Conservation (phyloP, 2,113 vertebrate genomes). For the Poeciliopsis turrubarensis region DNA sequence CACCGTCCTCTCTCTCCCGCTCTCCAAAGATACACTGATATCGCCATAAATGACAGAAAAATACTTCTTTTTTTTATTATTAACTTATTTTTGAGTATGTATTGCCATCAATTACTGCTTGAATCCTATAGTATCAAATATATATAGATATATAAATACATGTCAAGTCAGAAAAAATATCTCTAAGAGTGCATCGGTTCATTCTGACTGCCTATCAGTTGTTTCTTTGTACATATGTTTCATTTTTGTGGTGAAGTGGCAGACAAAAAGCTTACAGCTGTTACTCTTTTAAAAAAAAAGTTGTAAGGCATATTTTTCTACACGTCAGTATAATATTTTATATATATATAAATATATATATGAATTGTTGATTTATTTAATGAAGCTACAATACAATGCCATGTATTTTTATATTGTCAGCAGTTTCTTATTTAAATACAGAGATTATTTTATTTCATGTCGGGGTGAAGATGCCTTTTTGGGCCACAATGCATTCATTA, state of each 20-base stretch:
- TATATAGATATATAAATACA: background rate
- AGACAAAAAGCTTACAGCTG: slow-evolving; percentile 78
- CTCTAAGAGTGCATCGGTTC: slow-evolving; percentile 41
- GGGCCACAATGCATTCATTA: slow-evolving; percentile 59
- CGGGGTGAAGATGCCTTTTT: slow-evolving; percentile 60
- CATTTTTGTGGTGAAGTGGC: slow-evolving; percentile 75
- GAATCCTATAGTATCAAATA: slow-evolving; percentile 66
- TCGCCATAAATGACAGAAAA: slow-evolving; percentile 63
- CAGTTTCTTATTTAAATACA: slow-evolving; percentile 81
- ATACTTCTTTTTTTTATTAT: slow-evolving; percentile 65
- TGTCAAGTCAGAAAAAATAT: slow-evolving; percentile 62
- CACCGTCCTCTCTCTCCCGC: slow-evolving; percentile 75
- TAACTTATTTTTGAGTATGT: slow-evolving; percentile 79
- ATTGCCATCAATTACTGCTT: slow-evolving; percentile 72
- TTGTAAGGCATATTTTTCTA: slow-evolving; percentile 85
- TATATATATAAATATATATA: slow-evolving; percentile 70
- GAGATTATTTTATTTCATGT: slow-evolving; percentile 78
- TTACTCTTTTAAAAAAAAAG: slow-evolving; percentile 80
- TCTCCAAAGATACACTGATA: slow-evolving; percentile 82
- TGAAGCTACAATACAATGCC: slow-evolving; percentile 79
- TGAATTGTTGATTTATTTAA: slow-evolving; percentile 85
- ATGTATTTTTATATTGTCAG: slow-evolving; percentile 86
- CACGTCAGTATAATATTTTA: slow-evolving; percentile 79
- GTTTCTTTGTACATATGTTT: slow-evolving; percentile 78
- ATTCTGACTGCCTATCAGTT: slow-evolving; percentile 70